These are phyloP conservation scores for Gallinago undulata DNA, from an alignment of 2,113 vertebrate genomes.

Conservation along the genomic window DNA sequence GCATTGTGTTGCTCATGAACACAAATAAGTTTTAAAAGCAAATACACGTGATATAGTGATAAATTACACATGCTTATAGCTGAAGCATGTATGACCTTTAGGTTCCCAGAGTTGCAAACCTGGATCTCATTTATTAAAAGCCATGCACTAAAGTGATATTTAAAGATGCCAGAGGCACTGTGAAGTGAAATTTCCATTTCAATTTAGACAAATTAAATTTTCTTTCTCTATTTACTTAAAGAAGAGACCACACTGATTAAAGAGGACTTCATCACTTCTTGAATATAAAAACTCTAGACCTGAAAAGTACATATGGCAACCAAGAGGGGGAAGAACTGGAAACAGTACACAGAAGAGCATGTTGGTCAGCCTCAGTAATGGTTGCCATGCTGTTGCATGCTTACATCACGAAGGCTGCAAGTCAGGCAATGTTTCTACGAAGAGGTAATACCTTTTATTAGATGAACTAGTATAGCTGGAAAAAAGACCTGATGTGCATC, in stretches of 20 bases:
- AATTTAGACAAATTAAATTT: background rate
- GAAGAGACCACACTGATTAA: background rate
- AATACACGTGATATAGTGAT: background rate
- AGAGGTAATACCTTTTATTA: constrained; percentile 41
- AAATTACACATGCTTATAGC: background rate
- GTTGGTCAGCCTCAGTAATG: accelerated
- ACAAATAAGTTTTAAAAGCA: background rate
- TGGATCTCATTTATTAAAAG: background rate
- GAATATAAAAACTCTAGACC: background rate
- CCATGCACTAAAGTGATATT: background rate
- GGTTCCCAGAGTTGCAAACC: background rate
- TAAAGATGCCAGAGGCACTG: background rate
- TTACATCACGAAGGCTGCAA: background rate
- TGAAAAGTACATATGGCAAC: background rate
- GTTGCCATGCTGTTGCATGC: background rate
- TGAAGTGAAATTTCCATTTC: background rate
- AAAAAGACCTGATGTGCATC: background rate
- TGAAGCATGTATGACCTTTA: background rate
- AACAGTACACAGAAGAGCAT: background rate
- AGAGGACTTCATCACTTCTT: background rate
- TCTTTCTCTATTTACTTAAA: background rate
- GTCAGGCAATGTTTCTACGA: background rate
- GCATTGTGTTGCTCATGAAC: background rate
- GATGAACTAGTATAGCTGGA: background rate
- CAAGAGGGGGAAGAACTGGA: background rate